These are phyloP conservation scores for Eledona agricola DNA, from an alignment of 2,888 invertebrate species.

Conservation along the genomic window DNA sequence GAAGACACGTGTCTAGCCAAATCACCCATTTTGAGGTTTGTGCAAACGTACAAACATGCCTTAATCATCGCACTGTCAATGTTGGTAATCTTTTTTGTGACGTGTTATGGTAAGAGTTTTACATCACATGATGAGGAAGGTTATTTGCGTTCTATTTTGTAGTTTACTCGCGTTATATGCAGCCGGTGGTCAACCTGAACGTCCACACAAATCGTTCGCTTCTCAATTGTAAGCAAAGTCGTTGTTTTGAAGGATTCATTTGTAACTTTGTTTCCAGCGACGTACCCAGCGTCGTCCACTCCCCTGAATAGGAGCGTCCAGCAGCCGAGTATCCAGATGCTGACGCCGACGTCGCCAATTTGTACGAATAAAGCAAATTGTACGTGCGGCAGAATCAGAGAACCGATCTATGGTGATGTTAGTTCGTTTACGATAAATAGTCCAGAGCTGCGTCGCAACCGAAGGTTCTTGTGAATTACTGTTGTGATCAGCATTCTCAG, in stretches of 20 bases:
- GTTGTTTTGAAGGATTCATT: too few species aligned
- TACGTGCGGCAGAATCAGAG: conserved; percentile 38
- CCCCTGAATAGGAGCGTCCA: conserved; percentile 7
- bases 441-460: conserved; percentile 57
- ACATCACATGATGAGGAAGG: background rate
- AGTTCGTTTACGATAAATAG: conserved; percentile 53
- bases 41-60: conserved; percentile 50
- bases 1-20: conserved; percentile 42
- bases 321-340: conserved; percentile 10
- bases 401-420: conserved; percentile 58
- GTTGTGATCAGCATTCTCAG: too few species aligned
- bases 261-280: background rate
- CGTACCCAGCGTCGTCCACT: conserved; percentile 12
- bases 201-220: conserved; percentile 44
- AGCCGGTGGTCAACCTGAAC: conserved; percentile 58
- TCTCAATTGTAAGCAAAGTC: conserved; percentile 22
- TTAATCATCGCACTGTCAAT: conserved; percentile 49
- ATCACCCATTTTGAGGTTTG: conserved; percentile 46
- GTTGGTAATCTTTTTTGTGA: conserved; percentile 55
- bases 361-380: conserved; percentile 26
- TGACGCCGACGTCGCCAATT: conserved; percentile 24
- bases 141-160: conserved; percentile 32
- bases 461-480: conserved; percentile 52
- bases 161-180: conserved; percentile 59
- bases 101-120: conserved; percentile 57